Base-by-base conservation (phyloP, 2,888 invertebrate genomes). In the Crossocerus cetratus region DNA sequence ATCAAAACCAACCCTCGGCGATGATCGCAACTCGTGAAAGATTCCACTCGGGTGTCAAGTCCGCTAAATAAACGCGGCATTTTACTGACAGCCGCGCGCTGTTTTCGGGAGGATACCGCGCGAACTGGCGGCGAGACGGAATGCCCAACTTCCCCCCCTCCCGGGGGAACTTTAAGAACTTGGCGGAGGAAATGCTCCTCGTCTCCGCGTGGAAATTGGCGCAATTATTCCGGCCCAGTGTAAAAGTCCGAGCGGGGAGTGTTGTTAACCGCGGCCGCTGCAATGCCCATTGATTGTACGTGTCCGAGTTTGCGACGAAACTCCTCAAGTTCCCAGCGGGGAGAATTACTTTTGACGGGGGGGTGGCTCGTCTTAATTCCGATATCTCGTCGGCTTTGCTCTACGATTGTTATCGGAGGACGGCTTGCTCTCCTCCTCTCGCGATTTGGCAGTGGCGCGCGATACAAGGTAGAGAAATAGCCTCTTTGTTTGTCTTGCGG, bases 401-500 rank as follows among this genome's bases (percentile, higher is more conserved):
- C n/a, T 23, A n/a, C n/a, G 14, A 20, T 45, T 14, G 44, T 45
- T 60, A 21, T 45, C 45, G 18, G 42, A 23, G 42, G 42, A 53
- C 22, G 13, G 3, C 2, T 13, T 21, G 43, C 54, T 18, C 53
- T 44, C 18, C 32, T 5, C 8, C 32, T 32, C 32, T 32, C 32
- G 5, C 32, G 32, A 1, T 32, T 32, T 32, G 32, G 32, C 32
- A 32, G 32, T 32, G 32, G 22, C 55, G 55, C 32, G 66, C 44
- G 74, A 66, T 66, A 65, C 57, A 54, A 74, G 61, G 60, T 57
- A 63, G 45, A 64, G 57, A 58, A 43, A 55, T 63, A 65, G 60
- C 68, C 65, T 80, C 80, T 81, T 75, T 80, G 81, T 81, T 81
- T 81, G 80, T 70, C 58, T 65, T 66, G n/a, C 43, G 62, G 23